Evolutionary conservation across 2,797 vertebrate species (phyloP).

Genomic region (Crax fasciolata): DNA sequence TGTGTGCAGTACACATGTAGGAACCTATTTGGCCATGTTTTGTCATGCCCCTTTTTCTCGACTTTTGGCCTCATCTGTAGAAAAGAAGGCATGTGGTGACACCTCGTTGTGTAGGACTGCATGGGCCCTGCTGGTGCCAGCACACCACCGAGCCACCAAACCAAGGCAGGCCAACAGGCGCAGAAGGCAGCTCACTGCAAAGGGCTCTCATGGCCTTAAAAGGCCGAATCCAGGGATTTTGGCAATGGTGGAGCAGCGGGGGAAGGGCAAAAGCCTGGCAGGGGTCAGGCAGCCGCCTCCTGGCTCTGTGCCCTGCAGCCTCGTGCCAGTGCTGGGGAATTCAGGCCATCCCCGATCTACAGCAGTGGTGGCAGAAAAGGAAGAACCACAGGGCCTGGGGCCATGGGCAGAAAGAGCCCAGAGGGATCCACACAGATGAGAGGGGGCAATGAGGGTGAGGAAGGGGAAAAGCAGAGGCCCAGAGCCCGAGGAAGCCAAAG

Average conservation of each 20-base stretch:
- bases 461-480: not conserved
- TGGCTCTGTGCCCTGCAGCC: not conserved
- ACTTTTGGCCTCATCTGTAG: not conserved
- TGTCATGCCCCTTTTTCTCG: not conserved
- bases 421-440: rapidly evolving
- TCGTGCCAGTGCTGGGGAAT: not conserved
- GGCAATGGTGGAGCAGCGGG: rapidly evolving
- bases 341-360: rapidly evolving
- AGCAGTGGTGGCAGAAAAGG: rapidly evolving
- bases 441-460: not conserved
- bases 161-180: not conserved
- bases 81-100: not conserved
- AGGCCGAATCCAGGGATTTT: not conserved
- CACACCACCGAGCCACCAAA: not conserved
- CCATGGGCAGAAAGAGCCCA: rapidly evolving
- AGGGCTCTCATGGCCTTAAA: not conserved
- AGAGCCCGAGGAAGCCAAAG: not conserved
- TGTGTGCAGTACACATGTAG: not conserved
- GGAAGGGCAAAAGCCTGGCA: not conserved
- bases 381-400: not conserved
- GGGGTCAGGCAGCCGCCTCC: not conserved
- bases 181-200: not conserved
- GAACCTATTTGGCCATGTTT: not conserved
- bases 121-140: not conserved
- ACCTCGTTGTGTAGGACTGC: rapidly evolving